Base-by-base conservation (phyloP, 2,888 invertebrate genomes). In the Eremobia ochroleuca region DNA sequence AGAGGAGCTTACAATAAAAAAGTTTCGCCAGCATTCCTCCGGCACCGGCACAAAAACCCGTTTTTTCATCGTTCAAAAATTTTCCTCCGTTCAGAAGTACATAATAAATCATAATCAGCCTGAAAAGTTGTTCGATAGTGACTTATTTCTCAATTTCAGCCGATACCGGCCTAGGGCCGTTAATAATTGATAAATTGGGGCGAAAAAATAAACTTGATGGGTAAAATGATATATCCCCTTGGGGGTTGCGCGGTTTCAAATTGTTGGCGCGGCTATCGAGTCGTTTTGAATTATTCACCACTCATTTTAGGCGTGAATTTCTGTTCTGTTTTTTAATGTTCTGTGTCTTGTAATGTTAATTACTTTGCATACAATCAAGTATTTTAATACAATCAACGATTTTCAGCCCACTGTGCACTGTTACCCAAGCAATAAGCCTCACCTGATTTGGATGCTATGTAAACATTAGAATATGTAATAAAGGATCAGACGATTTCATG, bases 81-180 rank as follows among this genome's bases (percentile, higher is more conserved):
- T 91, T 88, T 73, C 68, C 79, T 80, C 77, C 70, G 82, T 79
- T 83, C 73, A 76, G 62, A 84, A 85, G 85, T 85, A 87, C 81
- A 88, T 90, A 91, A 93, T 93, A 93, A 92, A 93, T 93, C 93
- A 91, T 91, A 91, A 92, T 92, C 89, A 88, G 77, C 77, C 80
- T 91, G 87, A 85, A 92, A 92, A 92, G 91, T 92, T 91, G 88
- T 85, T 83, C 79, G 89, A 87, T 82, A 90, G 89, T 89, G 93
- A 92, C 92, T 92, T 93, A 93, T 92, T 92, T 92, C 92, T 90
- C 92, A 92, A 92, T 92, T 93, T 91, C 87, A 84, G 84, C 85
- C 91, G 89, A 92, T 91, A 89, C 88, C 87, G 72, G 87, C 87
- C 85, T 79, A 72, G 55, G 88, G 87, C 87, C 88, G 88, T 88